Evolutionary conservation across 2,113 vertebrate species (phyloP).

Genomic region (Camarhynchus parvulus): DNA sequence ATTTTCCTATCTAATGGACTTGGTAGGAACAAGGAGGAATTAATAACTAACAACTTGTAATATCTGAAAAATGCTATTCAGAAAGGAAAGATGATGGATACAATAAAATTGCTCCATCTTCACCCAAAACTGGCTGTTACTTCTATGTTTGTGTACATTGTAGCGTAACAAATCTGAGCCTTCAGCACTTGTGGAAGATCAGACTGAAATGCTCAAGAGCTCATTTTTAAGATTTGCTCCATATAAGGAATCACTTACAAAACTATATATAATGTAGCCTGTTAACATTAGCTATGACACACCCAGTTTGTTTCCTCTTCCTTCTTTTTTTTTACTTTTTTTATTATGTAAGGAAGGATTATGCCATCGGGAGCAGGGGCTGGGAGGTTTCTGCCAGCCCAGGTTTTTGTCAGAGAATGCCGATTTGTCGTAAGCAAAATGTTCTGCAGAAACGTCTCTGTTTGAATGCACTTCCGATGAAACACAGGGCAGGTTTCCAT

Average conservation of each 20-base stretch:
- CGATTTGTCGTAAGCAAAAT: constrained; percentile 1
- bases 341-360: neutral
- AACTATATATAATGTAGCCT: neutral
- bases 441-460: constrained; percentile 1
- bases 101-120: neutral
- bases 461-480: constrained; percentile 56
- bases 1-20: neutral
- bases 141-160: neutral
- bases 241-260: neutral
- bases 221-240: neutral
- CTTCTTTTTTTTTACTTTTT: neutral
- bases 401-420: constrained; percentile 28
- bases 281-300: neutral
- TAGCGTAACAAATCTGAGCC: neutral
- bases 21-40: neutral
- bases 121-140: neutral
- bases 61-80: neutral
- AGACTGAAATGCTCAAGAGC: neutral
- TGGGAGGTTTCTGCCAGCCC: constrained; percentile 9
- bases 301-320: neutral
- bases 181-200: neutral
- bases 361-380: neutral
- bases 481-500: constrained; percentile 53
- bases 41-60: neutral
- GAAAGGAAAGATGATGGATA: neutral